phyloP scores from a whole-genome alignment of 1,140 invertebrate genomes.

The Drosophila willistoni region DNA sequence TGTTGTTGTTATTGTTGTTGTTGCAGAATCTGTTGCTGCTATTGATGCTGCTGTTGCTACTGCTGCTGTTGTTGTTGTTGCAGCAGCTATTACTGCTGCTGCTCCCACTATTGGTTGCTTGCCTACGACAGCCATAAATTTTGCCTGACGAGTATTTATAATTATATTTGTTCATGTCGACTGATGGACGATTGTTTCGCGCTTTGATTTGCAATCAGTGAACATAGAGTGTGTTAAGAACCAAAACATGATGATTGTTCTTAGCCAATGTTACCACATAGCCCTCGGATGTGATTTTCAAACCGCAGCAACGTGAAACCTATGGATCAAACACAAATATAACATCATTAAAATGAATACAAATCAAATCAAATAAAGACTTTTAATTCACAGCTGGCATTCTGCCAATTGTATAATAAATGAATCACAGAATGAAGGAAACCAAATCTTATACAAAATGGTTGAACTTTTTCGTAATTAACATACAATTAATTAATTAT shows the following conservation, averaged over 20 bases:
- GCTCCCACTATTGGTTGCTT: constrained; percentile 18
- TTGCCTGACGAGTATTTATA: constrained; percentile 74
- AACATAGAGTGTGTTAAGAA: constrained; percentile 97
- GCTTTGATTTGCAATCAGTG: constrained; percentile 86
- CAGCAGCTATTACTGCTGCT: constrained; percentile 17
- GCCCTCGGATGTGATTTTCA: constrained; percentile 98
- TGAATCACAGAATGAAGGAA: too few relatives aligned
- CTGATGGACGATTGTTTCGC: constrained; percentile 71
- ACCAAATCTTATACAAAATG: too few relatives aligned
- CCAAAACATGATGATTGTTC: constrained; percentile 98
- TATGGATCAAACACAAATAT: constrained; percentile 82
- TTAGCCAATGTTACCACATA: constrained; percentile 98
- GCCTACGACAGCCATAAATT: constrained; percentile 63
- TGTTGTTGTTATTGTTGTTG: constrained; percentile 24
- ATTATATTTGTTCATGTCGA: constrained; percentile 74
- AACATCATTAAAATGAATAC: neutral
- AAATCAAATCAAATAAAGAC: neutral
- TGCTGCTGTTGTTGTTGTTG: neutral
- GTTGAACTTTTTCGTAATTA: too few relatives aligned
- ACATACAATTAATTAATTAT: too few relatives aligned
- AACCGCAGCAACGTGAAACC: constrained; percentile 97
- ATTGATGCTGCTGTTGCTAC: neutral
- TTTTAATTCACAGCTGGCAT: too few relatives aligned
- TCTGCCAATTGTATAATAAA: too few relatives aligned
- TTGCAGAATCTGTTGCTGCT: too few relatives aligned